A percentile compares a stretch with the other conserved stretches of the same genome.
Conservation (phyloP, 2,113 vertebrate species). For the Gambusia holbrooki region DNA sequence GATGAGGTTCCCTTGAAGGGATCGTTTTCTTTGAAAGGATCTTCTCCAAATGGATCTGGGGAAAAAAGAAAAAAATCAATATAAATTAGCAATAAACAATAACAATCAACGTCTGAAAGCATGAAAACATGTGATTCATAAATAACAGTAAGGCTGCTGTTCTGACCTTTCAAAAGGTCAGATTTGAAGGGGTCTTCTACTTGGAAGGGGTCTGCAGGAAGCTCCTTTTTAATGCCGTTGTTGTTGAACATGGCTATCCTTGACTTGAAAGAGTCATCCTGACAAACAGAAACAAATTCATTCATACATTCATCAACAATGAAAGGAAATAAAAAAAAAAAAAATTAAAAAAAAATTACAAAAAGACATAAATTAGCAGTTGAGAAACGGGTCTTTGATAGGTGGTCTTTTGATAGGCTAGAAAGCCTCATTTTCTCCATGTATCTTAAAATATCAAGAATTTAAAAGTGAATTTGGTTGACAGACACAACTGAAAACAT, state of each 20-base stretch:
- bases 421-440: too few species aligned
- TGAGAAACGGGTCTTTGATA: too few species aligned
- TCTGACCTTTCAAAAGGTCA: constrained; percentile 87
- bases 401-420: background rate
- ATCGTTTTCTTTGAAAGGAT: constrained; percentile 93
- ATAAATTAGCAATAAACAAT: background rate
- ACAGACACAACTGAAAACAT: too few species aligned
- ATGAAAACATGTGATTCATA: constrained; percentile 10
- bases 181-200: constrained; percentile 93
- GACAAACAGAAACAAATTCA: constrained; percentile 18
- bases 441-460: background rate
- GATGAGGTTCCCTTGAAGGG: constrained; percentile 83
- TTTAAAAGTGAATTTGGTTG: background rate
- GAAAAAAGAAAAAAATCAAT: background rate
- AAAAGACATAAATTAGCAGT: background rate
- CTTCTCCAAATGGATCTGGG: constrained; percentile 93
- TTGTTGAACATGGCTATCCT: constrained; percentile 89
- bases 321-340: background rate
- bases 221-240: constrained; percentile 76
- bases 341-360: background rate
- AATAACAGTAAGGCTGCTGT: constrained; percentile 60
- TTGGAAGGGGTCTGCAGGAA: constrained; percentile 90
- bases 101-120: background rate
- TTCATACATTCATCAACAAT: background rate
- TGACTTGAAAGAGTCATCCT: constrained; percentile 91